phyloP scores from a whole-genome alignment of 2,113 vertebrate species.

The Hippocampus abdominalis region DNA sequence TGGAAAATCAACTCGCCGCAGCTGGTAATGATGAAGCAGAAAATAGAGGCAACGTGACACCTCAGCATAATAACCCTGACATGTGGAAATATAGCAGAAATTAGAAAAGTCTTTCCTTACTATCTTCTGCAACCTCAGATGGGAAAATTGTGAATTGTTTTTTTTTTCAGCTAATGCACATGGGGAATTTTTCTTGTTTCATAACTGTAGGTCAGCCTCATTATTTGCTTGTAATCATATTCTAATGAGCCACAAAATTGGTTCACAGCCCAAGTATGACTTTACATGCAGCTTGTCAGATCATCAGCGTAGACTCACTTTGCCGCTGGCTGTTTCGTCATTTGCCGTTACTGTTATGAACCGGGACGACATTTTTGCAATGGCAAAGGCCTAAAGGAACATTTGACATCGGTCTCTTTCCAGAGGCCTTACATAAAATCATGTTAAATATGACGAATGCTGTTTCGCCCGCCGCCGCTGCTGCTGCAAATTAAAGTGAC shows the following conservation, averaged over 20 bases:
- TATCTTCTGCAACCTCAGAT: conserved; percentile 16
- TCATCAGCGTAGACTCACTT: conserved; percentile 50
- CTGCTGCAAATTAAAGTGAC: conserved; percentile 48
- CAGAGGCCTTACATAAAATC: conserved; percentile 22
- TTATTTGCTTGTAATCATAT: conserved; percentile 56
- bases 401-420: conserved; percentile 70
- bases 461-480: conserved; percentile 4
- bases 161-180: conserved; percentile 22
- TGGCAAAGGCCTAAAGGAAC: conserved; percentile 49
- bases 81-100: conserved; percentile 38
- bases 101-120: conserved; percentile 31
- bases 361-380: conserved; percentile 50
- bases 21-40: conserved; percentile 10
- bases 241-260: conserved; percentile 55
- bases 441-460: conserved; percentile 32
- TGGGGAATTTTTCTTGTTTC: conserved; percentile 24
- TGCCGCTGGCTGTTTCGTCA: conserved; percentile 43
- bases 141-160: not conserved
- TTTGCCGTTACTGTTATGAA: conserved; percentile 61
- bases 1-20: conserved; percentile 21
- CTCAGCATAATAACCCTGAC: conserved; percentile 28
- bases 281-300: conserved; percentile 39
- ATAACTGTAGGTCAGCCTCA: conserved; percentile 21
- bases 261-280: conserved; percentile 48
- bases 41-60: conserved; percentile 16